Evolutionary conservation across 2,888 invertebrate genomes (phyloP).

Genomic region (Cephus pulcher): DNA sequence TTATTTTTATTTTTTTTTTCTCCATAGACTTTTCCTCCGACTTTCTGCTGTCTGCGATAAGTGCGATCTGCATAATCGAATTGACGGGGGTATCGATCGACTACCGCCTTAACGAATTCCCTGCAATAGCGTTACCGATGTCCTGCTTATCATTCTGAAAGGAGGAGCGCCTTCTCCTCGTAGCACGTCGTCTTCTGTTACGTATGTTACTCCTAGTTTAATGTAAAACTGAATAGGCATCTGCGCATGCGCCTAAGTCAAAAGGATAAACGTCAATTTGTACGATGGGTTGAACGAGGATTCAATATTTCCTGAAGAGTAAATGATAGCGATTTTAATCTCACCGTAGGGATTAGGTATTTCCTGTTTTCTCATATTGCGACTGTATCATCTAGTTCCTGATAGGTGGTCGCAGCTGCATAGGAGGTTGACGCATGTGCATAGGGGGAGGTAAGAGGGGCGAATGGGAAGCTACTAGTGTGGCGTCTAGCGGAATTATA

Average conservation of each 20-base stretch:
- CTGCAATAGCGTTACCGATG: background rate
- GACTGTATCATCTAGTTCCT: background rate
- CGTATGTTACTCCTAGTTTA: background rate
- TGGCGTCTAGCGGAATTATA: constrained; percentile 20
- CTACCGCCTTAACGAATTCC: background rate
- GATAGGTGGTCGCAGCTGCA: background rate
- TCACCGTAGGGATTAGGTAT: background rate
- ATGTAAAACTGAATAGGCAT: too few species aligned
- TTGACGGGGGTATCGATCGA: background rate
- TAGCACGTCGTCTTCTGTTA: background rate
- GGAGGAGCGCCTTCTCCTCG: background rate
- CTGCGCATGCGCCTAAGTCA: too few species aligned
- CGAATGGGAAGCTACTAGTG: background rate
- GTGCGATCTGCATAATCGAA: background rate
- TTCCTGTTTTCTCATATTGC: background rate
- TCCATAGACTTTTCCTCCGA: background rate
- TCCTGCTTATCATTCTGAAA: background rate
- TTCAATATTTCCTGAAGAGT: background rate
- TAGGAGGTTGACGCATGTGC: background rate
- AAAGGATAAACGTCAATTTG: background rate
- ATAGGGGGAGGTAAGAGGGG: background rate
- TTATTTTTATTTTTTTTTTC: background rate
- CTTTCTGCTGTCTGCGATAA: background rate
- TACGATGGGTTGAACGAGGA: background rate
- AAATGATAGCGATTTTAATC: background rate